These are phyloP conservation scores for Pangasius macronema DNA, from an alignment of 2,797 vertebrate species.

Conservation along the genomic window DNA sequence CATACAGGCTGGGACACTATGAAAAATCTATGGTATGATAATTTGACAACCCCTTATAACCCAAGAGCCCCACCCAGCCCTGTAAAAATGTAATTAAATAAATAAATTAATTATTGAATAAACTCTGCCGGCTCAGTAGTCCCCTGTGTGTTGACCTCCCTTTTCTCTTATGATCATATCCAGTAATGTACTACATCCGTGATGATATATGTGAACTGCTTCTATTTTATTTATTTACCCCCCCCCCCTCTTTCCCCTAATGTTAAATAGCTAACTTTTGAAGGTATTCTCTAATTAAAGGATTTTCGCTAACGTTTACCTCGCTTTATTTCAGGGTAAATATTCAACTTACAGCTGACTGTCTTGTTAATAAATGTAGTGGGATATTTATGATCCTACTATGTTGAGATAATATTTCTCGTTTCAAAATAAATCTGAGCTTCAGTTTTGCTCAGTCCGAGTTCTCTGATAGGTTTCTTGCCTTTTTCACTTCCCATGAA, in stretches of 20 bases:
- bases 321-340: neutral
- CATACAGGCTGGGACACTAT: neutral
- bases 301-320: neutral
- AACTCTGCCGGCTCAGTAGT: neutral
- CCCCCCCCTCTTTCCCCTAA: no score
- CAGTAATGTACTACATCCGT: neutral
- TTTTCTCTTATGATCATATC: neutral
- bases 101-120: conserved; percentile 11
- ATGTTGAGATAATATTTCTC: neutral
- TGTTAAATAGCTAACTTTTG: neutral
- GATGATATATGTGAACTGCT: neutral
- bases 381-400: neutral
- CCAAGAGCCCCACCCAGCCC: conserved; percentile 14
- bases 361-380: neutral
- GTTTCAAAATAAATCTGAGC: neutral
- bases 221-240: neutral
- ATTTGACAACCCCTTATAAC: conserved; percentile 4
- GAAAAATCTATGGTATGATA: neutral
- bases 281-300: neutral
- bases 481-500: neutral
- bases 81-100: neutral
- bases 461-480: neutral
- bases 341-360: neutral
- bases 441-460: neutral
- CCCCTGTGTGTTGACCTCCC: neutral